Percentiles rank a stretch among this genome's conserved stretches.
Conservation (phyloP, 1,140 invertebrate species). For the Drosophila prosaltans region DNA sequence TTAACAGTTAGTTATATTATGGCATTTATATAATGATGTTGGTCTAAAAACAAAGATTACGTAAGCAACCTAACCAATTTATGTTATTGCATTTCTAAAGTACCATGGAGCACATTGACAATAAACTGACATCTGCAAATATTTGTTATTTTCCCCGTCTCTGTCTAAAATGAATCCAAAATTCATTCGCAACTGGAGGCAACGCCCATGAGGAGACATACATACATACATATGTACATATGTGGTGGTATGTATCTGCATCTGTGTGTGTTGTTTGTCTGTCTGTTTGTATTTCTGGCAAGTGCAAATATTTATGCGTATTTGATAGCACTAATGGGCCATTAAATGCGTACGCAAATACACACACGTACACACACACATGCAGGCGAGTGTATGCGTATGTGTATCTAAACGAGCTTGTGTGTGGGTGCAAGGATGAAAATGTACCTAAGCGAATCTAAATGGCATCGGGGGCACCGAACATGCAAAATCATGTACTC, state of each 20-base stretch:
- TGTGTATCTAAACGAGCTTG: constrained; percentile 21
- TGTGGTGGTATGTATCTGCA: constrained; percentile 9
- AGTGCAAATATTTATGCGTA: constrained; percentile 81
- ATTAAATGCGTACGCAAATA: constrained; percentile 81
- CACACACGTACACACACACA: constrained; percentile 50
- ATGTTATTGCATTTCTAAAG: constrained; percentile 55
- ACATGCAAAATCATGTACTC: constrained; percentile 82
- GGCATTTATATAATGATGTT: constrained; percentile 10
- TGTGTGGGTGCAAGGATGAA: constrained; percentile 67
- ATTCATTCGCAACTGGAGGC: background rate
- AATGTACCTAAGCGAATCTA: constrained; percentile 82
- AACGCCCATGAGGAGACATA: constrained; percentile 24
- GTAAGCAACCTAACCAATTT: constrained; percentile 20
- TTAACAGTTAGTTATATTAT: background rate
- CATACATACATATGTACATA: too few species aligned
- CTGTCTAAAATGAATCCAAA: too few species aligned
- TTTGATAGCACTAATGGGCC: constrained; percentile 81
- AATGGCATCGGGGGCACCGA: constrained; percentile 78
- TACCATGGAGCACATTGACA: constrained; percentile 23
- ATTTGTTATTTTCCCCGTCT: constrained; percentile 30
- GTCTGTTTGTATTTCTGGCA: constrained; percentile 53
- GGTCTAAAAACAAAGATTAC: constrained; percentile 6
- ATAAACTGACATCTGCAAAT: constrained; percentile 62
- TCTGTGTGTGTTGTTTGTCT: constrained; percentile 19
- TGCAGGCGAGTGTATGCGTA: constrained; percentile 16